These are phyloP conservation scores for Cryptomyrus ogoouensis DNA, from an alignment of 2,113 vertebrate genomes.

Conservation along the genomic window DNA sequence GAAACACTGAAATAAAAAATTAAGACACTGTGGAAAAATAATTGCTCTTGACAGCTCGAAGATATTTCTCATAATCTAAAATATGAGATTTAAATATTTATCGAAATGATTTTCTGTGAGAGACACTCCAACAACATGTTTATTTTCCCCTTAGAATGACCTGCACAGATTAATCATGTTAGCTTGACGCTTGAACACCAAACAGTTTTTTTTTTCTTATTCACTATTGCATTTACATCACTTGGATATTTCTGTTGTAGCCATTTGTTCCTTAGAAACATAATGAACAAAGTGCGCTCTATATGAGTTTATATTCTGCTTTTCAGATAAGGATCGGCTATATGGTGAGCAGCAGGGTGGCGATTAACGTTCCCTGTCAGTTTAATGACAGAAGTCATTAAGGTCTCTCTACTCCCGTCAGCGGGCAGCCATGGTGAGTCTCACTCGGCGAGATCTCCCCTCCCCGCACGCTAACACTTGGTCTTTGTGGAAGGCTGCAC, in stretches of 20 bases:
- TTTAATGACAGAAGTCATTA: background rate
- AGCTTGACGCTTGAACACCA: background rate
- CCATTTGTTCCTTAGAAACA: background rate
- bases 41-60: background rate
- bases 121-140: background rate
- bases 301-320: background rate
- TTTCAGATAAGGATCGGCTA: background rate
- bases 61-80: background rate
- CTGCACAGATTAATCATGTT: background rate
- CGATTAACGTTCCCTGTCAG: background rate
- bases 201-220: background rate
- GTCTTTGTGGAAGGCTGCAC: too few species aligned
- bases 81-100: background rate
- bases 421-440: background rate
- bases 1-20: background rate
- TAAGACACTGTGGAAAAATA: background rate
- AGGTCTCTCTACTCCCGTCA: background rate
- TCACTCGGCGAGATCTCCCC: background rate
- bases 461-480: too few species aligned
- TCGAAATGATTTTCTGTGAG: background rate
- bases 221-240: background rate
- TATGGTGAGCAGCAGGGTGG: background rate
- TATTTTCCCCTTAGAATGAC: background rate
- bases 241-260: background rate
- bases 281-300: background rate